These are phyloP conservation scores for Drosophila ezoana DNA, from an alignment of 2,888 invertebrate genomes.

Conservation along the genomic window DNA sequence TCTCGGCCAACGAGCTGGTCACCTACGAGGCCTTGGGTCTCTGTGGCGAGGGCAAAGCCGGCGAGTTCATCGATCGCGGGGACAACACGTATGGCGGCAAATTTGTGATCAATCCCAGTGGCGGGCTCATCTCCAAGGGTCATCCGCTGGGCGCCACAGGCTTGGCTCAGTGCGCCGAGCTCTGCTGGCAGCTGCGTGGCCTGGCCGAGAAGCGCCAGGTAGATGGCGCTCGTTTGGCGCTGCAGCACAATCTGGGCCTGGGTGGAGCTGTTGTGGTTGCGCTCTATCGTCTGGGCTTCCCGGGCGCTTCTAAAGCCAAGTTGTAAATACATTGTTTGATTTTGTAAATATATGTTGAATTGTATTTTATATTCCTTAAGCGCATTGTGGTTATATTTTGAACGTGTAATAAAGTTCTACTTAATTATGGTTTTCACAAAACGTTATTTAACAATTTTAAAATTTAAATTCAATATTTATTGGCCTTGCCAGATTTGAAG, in stretches of 20 bases:
- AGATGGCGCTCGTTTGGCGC: constrained; percentile 89
- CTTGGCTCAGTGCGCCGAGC: constrained; percentile 94
- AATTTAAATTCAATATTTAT: too few species aligned
- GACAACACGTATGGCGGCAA: constrained; percentile 99
- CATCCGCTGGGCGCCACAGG: constrained; percentile 99
- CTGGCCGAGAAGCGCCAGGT: constrained; percentile 91
- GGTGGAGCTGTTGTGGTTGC: constrained; percentile 98
- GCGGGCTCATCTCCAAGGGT: constrained; percentile 99
- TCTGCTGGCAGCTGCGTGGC: constrained; percentile 94
- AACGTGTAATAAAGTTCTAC: too few species aligned
- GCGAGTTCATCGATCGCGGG: constrained; percentile 95
- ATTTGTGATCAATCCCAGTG: constrained; percentile 98
- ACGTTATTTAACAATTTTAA: too few species aligned
- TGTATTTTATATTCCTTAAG: too few species aligned
- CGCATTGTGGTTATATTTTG: too few species aligned
- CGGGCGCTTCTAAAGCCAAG: constrained; percentile 74
- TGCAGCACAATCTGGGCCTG: constrained; percentile 98
- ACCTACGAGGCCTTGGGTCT: constrained; percentile 98
- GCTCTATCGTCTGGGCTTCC: constrained; percentile 94
- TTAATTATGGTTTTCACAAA: too few species aligned
- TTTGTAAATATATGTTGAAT: constrained; percentile 47
- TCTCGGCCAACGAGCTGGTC: constrained; percentile 98
- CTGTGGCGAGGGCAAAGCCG: constrained; percentile 95
- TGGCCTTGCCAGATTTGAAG: too few species aligned
- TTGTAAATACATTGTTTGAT: constrained; percentile 45